A percentile compares a stretch with the other conserved stretches of the same genome.
These are phyloP conservation scores for Thereva unica DNA, from an alignment of 2,888 invertebrate species.

Conservation along the genomic window DNA sequence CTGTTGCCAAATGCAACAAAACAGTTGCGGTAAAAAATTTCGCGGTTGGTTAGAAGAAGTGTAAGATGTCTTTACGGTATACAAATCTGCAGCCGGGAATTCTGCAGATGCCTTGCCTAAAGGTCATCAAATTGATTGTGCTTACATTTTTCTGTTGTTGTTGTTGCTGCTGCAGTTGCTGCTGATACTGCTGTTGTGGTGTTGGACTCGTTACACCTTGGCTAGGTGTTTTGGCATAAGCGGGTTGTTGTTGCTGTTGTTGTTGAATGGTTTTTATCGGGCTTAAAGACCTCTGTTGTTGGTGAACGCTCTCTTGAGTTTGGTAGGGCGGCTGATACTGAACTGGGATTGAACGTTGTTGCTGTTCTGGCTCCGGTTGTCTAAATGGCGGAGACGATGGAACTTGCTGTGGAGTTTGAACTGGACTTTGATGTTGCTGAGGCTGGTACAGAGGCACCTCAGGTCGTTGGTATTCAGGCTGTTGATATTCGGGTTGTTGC, in stretches of 20 bases:
- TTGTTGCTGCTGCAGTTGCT: conserved; percentile 42
- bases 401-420: conserved; percentile 41
- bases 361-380: conserved; percentile 43
- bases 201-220: conserved; percentile 44
- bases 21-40: conserved; percentile 2
- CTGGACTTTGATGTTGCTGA: conserved; percentile 6
- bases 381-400: conserved; percentile 37
- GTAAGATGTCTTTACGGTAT: neutral
- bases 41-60: conserved; percentile 3
- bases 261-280: conserved; percentile 46
- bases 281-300: conserved; percentile 54
- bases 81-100: neutral
- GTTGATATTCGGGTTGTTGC: neutral
- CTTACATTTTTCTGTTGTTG: conserved; percentile 26
- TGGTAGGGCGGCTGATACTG: conserved; percentile 55
- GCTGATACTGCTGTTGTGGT: conserved; percentile 44
- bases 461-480: neutral
- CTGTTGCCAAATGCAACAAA: conserved; percentile 24
- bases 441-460: conserved; percentile 1
- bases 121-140: conserved; percentile 7
- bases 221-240: conserved; percentile 57
- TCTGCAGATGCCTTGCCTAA: conserved; percentile 11
- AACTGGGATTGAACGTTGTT: conserved; percentile 44
- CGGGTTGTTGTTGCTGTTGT: conserved; percentile 28
- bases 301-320: conserved; percentile 47